Base-by-base conservation (phyloP, 2,113 vertebrate species). In the Archocentrus centrarchus region DNA sequence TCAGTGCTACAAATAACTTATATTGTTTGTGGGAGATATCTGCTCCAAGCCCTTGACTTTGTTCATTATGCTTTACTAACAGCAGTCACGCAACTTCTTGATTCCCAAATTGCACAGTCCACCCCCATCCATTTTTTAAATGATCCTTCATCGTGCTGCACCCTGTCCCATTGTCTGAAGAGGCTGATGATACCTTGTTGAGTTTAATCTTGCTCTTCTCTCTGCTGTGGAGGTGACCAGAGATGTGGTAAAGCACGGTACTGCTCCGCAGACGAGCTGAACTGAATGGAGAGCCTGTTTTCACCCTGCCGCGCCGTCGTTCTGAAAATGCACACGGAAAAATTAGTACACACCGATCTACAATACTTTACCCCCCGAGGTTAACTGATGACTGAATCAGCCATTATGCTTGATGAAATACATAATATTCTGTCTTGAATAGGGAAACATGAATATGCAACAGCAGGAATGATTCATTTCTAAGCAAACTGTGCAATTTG, bases 151-250 rank as follows among this genome's bases (percentile, higher is more conserved):
- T 53, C 27, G 11, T 39, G n/a, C 3, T 60, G 53, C 41, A 70
- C 60, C 59, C 59, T 58, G 39, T 22, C 37, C 84, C 5, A 3
- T 35, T 27, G 20, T 81, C 55, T 63, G 63, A 50, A 75, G 70
- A 64, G 62, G 53, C 10, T 18, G 59, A 30, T 55, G 78, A 59
- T 91, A 99, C 98, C 91, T 98, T 99, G 95, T 98, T 99, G 93
- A 99, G 96, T 95, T 99, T 99, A 93, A 99, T 94, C 94, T 99
- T 99, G 96, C 97, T 97, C 95, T 98, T 98, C 90, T 99, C 97
- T 94, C 97, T 96, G 95, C 96, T 97, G 95, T 99, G 97, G 82
- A 99, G 96, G 91, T 99, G 98, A 86, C 98, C 98, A 53, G 98
- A 99, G 93, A 99, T 98, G 92, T 99, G 98, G 95, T 99, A 98